Conservation (phyloP, 2,113 vertebrate genomes). For the Papio anubis region DNA sequence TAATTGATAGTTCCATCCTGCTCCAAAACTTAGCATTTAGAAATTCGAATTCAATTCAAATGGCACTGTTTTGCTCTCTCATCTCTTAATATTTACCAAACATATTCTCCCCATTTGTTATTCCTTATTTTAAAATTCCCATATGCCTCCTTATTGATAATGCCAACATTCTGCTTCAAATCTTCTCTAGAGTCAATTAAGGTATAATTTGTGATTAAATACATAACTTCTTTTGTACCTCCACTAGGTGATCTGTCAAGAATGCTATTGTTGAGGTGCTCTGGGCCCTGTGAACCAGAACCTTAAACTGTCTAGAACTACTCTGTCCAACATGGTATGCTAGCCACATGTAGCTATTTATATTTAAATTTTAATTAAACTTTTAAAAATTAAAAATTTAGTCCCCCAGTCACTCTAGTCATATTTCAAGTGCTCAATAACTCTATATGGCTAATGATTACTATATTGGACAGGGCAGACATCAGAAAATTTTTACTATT, state of each 20-base stretch:
- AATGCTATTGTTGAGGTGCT: background rate
- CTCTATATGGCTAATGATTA: background rate
- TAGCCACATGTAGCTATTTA: background rate
- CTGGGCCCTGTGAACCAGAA: background rate
- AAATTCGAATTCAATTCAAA: constrained; percentile 45
- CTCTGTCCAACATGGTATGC: background rate
- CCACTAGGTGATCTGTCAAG: background rate
- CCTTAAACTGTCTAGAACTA: background rate
- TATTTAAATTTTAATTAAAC: constrained; percentile 45
- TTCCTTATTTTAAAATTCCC: constrained; percentile 3
- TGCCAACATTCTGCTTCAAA: background rate
- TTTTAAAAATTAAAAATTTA: background rate
- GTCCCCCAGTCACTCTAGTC: background rate
- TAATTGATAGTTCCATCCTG: background rate
- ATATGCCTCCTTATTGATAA: background rate
- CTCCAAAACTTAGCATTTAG: background rate
- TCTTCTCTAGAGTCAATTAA: background rate
- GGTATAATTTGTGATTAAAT: constrained; percentile 1
- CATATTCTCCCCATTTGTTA: background rate
- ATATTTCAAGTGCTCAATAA: constrained; percentile 16
- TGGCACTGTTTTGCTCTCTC: background rate
- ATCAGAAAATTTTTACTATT: background rate
- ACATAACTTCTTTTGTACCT: background rate
- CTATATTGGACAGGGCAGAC: background rate
- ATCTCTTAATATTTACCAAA: constrained; percentile 28